Base-by-base conservation (phyloP, 2,797 vertebrate species). In the Syngnathus rostellatus region DNA sequence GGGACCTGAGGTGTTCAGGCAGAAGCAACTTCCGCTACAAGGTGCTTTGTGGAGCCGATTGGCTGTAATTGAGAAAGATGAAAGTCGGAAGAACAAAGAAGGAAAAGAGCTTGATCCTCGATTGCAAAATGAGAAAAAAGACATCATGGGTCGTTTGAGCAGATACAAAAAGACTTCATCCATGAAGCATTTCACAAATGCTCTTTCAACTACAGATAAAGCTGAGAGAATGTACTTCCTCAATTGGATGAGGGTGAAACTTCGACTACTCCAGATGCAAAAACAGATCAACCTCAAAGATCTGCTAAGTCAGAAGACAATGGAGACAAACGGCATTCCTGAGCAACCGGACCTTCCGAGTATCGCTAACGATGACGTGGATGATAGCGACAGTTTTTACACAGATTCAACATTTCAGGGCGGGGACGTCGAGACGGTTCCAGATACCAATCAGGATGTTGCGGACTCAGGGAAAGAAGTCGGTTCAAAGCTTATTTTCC, bases 201-300 rank as follows among this genome's bases (percentile, higher is more conserved):
- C 85, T 0, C 81, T 95, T 31, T 88, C 73, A 62, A 74, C 83
- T 63, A 63, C 79, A 51, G 81, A 90, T 25, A 79, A 43, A 43
- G 43, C 68, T 0, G 88, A 91, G 72, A 90, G 86, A 66, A 80
- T 81, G 9, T 94, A 82, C 68, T 95, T 95, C 69, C 81, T 95
- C 25, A 85, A 74, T 64, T 94, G 92, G 92, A 88, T 94, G 87
- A 94, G 87, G 73, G 75, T 90, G 62, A 88, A 76, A 19, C 87
- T 94, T 59, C 70, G 83, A 7, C 67, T 70, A 2, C 78, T 84
- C 19, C 88, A 88, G 79, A 68, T n/a, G 21, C 61, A 76, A 70
- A 78, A 73, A 62, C 54, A 66, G 65, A 75, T 78, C 2, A 16
- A 2, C 25, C 53, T 54, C 5, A 61, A 70, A 55, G 65, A 68